These are phyloP conservation scores for Drosophila baimaii DNA, from an alignment of 1,140 invertebrate species.

Conservation along the genomic window DNA sequence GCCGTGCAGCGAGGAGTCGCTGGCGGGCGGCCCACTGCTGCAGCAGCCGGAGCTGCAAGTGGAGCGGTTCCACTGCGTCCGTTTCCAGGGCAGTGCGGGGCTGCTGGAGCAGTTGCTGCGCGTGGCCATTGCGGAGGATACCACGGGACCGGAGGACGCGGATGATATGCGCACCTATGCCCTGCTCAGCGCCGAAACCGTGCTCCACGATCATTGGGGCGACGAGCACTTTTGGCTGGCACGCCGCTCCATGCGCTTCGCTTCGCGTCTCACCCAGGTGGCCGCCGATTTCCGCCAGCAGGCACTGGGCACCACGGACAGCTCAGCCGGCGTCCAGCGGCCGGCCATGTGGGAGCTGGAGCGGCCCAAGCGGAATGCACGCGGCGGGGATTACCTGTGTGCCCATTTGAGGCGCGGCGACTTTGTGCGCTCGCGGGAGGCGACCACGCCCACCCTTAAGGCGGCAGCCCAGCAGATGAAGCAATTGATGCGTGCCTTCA, in stretches of 20 bases:
- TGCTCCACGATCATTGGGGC: slow-evolving; percentile 95
- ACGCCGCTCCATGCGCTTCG: slow-evolving; percentile 96
- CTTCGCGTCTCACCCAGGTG: slow-evolving; percentile 88
- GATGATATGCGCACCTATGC: slow-evolving; percentile 86
- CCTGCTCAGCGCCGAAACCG: slow-evolving; percentile 94
- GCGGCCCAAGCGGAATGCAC: slow-evolving; percentile 84
- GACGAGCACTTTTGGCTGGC: slow-evolving; percentile 93
- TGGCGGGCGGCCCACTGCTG: slow-evolving; percentile 58
- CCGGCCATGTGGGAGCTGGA: slow-evolving; percentile 78
- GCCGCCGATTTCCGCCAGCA: slow-evolving; percentile 89
- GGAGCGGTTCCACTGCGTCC: slow-evolving; percentile 89
- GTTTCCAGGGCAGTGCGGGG: slow-evolving; percentile 92
- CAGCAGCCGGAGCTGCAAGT: slow-evolving; percentile 75
- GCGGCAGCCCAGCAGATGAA: slow-evolving; percentile 90
- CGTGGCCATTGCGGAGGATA: slow-evolving; percentile 61
- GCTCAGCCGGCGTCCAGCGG: slow-evolving; percentile 82
- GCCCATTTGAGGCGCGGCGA: slow-evolving; percentile 93
- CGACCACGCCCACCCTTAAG: slow-evolving; percentile 89
- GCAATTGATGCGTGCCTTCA: slow-evolving; percentile 86
- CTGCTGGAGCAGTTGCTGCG: slow-evolving; percentile 86
- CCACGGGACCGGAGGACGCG: slow-evolving; percentile 33
- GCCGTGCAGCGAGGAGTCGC: slow-evolving; percentile 60
- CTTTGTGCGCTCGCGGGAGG: slow-evolving; percentile 88
- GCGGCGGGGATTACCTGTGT: slow-evolving; percentile 91
- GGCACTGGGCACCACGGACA: slow-evolving; percentile 87